phyloP scores from a whole-genome alignment of 2,113 vertebrate species.

The Paradoxurus hermaphroditus region DNA sequence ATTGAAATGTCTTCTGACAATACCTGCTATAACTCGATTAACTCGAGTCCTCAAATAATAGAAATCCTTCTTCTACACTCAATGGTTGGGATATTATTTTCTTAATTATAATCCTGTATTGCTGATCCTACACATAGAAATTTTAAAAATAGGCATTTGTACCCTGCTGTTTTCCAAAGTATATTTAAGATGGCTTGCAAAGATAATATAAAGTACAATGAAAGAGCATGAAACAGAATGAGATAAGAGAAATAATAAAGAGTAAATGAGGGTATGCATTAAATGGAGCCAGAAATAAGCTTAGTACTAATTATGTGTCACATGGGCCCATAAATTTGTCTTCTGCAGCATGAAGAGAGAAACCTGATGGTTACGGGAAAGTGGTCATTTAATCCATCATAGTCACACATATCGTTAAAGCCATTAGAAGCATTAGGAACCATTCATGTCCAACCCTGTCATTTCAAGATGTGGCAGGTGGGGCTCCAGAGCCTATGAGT shows the following conservation, averaged over 20 bases:
- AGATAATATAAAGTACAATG: neutral
- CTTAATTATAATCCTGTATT: neutral
- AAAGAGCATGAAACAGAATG: neutral
- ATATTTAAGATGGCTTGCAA: neutral
- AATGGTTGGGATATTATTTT: neutral
- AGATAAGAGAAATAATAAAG: neutral
- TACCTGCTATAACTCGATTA: neutral
- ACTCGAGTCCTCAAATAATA: neutral
- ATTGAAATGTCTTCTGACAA: neutral
- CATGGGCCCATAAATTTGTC: neutral
- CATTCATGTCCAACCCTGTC: neutral
- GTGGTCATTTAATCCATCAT: neutral
- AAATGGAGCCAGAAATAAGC: slow-evolving; percentile 35
- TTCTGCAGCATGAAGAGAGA: neutral
- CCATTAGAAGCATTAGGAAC: slow-evolving; percentile 24
- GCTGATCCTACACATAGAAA: neutral
- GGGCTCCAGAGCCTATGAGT: neutral
- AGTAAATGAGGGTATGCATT: neutral
- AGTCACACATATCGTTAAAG: slow-evolving; percentile 35
- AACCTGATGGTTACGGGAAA: neutral
- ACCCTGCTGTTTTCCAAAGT: neutral
- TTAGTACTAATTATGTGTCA: slow-evolving; percentile 14
- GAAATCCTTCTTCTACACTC: neutral
- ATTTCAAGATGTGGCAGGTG: slow-evolving; percentile 40
- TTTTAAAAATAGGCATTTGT: neutral